Percentiles rank a stretch among this genome's conserved stretches.
phyloP scores from a whole-genome alignment of 2,113 vertebrate species.

The Pluvianellus socialis region DNA sequence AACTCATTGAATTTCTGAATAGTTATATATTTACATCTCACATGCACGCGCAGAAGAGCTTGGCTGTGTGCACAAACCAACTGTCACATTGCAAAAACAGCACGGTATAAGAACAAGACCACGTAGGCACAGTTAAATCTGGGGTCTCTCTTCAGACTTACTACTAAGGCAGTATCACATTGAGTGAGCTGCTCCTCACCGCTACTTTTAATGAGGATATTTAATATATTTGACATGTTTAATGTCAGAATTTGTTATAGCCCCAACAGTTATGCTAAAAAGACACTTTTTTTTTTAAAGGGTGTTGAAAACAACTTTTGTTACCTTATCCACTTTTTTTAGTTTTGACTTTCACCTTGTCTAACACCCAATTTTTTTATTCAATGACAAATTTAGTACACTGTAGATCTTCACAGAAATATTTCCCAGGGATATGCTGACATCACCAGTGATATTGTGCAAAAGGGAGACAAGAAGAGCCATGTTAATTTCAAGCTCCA shows the following conservation, averaged over 20 bases:
- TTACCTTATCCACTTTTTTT: not conserved
- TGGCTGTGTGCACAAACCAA: not conserved
- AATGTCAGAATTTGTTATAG: not conserved
- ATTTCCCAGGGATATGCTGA: constrained; percentile 36
- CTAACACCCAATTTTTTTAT: not conserved
- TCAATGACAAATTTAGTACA: not conserved
- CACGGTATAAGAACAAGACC: not conserved
- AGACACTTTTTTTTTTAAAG: not conserved
- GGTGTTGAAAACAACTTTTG: not conserved
- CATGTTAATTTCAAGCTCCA: constrained; percentile 54
- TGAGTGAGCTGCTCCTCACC: not conserved
- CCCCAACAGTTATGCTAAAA: not conserved
- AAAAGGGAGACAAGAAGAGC: constrained; percentile 5
- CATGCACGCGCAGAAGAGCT: not conserved
- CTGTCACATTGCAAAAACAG: not conserved
- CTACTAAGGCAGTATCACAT: not conserved
- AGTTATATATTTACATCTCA: not conserved
- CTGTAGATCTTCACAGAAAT: not conserved
- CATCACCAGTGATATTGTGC: not conserved
- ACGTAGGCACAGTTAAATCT: not conserved
- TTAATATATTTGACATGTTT: not conserved
- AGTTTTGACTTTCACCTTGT: not conserved
- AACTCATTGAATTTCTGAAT: not conserved
- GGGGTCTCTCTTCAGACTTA: not conserved
- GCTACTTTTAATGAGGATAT: not conserved